A percentile compares a stretch with the other conserved stretches of the same genome.
These are phyloP conservation scores for Orestias chungarensis DNA, from an alignment of 2,797 vertebrate genomes.

Conservation along the genomic window DNA sequence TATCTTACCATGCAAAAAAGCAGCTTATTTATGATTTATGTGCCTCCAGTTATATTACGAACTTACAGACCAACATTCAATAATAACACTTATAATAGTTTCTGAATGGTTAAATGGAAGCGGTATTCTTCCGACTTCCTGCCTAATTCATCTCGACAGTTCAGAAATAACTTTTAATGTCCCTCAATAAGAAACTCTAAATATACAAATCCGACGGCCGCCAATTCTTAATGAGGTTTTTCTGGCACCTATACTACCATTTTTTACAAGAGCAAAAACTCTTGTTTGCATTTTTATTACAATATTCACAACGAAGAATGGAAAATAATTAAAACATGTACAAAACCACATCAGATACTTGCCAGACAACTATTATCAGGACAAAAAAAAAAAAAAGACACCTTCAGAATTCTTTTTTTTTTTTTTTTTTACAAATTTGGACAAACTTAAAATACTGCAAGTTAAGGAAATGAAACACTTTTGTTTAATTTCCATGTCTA, in stretches of 20 bases:
- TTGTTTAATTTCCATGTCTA: not conserved
- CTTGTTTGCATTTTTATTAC: not conserved
- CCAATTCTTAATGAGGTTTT: not conserved
- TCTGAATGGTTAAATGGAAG: not conserved
- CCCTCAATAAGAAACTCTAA: not conserved
- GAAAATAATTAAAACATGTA: too few relatives aligned
- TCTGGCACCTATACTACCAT: slow-evolving; percentile 1
- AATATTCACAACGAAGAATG: too few relatives aligned
- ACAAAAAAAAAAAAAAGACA: too few relatives aligned
- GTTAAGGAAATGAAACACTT: not conserved
- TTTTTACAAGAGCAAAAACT: not conserved
- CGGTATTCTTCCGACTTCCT: slow-evolving; percentile 1
- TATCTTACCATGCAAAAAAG: too few relatives aligned
- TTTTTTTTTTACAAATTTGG: too few relatives aligned
- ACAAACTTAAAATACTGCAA: not conserved
- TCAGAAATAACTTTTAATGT: not conserved
- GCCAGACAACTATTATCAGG: slow-evolving; percentile 19
- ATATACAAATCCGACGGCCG: not conserved
- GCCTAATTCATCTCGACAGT: slow-evolving; percentile 8
- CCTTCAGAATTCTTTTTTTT: too few relatives aligned
- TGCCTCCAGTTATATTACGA: not conserved
- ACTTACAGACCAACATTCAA: not conserved
- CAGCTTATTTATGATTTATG: not conserved
- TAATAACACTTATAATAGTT: too few relatives aligned
- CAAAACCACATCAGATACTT: too few relatives aligned